Base-by-base conservation (phyloP, 2,888 invertebrate species). In the Hedychridium roseum region DNA sequence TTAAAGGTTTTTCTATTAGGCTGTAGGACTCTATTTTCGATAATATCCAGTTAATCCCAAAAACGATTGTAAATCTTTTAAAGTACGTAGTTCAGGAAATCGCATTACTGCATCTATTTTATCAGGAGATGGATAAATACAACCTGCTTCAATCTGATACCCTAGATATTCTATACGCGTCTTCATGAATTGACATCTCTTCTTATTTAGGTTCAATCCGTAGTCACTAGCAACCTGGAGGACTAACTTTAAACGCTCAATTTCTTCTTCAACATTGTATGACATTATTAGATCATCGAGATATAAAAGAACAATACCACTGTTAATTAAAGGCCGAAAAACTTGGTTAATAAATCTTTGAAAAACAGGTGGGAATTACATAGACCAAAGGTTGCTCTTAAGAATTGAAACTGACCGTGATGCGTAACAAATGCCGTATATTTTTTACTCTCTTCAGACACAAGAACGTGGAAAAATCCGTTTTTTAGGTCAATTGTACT, bases 1-100 rank as follows among this genome's bases (percentile, higher is more conserved):
- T 52, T 21, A 53, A 37, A 11, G 53, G 50, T 21, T 43, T 43
- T 11, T 43, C 43, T 7, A 36, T 27, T 6, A 26, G 7, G 9
- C 44, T 18, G 15, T 39, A 50, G 6, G 38, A 28, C 11, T 23
- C 6, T 12, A 58, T 46, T 48, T 44, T 38, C 51, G 17, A 27
- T 52, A 55, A 30, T 44, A 52, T 15, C 43, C 34, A 14, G 44
- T 31, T 7, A 70, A 1, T 2, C 18, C 36, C 12, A 36, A 17
- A 1, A 36, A 36, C 7, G 1, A n/a, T 1, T 36, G 36, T 9
- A 36, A 4, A 7, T 6, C 18, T 11, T 36, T 17, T n/a, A 16
- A 7, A n/a, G 1, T 9, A 3, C 5, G n/a, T 9, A 16, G 18
- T 32, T 28, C 7, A 18, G 11, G 46, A 41, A 52, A 47, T 1